These are phyloP conservation scores for Archilochus colubris DNA, from an alignment of 2,113 vertebrate species.

Conservation along the genomic window DNA sequence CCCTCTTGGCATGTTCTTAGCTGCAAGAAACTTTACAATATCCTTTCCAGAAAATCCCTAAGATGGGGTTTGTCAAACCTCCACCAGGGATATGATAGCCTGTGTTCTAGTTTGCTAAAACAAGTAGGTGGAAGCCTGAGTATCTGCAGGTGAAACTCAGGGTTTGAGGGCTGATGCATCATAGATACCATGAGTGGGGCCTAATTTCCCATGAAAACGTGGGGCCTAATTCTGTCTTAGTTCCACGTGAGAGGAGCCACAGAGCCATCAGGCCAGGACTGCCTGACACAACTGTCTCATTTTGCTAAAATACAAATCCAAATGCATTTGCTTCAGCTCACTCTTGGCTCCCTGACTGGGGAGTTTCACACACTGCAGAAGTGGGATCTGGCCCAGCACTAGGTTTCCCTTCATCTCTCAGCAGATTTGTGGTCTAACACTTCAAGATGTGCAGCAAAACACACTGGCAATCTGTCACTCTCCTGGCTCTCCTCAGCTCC, in stretches of 20 bases:
- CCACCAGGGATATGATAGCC: neutral
- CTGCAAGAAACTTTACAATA: neutral
- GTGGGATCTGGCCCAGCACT: neutral
- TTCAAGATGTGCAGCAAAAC: slow-evolving; percentile 51
- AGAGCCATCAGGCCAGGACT: neutral
- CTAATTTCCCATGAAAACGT: neutral
- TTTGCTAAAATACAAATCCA: neutral
- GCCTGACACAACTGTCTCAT: neutral
- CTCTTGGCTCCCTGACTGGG: neutral
- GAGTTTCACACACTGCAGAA: neutral
- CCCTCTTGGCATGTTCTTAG: neutral
- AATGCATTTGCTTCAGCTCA: neutral
- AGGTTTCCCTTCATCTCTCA: slow-evolving; percentile 12
- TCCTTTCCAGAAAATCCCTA: neutral
- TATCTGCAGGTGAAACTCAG: neutral
- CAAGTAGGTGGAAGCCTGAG: neutral
- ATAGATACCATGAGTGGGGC: neutral
- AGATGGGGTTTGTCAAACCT: neutral
- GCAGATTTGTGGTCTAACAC: slow-evolving; percentile 71
- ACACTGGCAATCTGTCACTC: slow-evolving; percentile 41
- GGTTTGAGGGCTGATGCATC: neutral
- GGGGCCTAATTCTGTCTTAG: neutral
- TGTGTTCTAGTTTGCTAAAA: neutral
- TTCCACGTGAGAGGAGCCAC: neutral
- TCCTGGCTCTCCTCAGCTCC: slow-evolving; percentile 40